Conservation (phyloP, 2,888 invertebrate genomes). For the Ctena decussata region DNA sequence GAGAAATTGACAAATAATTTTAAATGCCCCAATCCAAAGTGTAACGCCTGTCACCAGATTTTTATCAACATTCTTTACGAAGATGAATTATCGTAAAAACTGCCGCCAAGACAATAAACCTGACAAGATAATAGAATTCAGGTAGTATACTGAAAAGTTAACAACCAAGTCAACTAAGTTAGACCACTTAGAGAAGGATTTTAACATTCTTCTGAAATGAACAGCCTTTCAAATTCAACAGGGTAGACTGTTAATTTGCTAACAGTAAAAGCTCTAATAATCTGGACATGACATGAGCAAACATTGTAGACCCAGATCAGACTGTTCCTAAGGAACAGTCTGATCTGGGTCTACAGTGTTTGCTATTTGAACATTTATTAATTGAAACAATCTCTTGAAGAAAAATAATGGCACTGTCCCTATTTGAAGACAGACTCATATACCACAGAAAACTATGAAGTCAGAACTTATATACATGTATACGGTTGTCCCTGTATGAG, state of each 20-base stretch:
- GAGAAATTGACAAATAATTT: neutral
- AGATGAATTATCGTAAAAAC: slow-evolving; percentile 4
- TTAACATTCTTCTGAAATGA: neutral
- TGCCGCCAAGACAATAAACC: neutral
- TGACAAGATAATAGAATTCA: neutral
- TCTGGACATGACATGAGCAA: too few species aligned
- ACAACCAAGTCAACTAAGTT: neutral
- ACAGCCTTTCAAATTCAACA: neutral
- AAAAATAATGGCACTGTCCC: too few species aligned
- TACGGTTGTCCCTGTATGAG: too few species aligned
- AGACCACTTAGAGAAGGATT: neutral
- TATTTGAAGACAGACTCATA: too few species aligned
- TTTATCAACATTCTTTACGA: neutral
- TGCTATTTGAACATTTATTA: too few species aligned
- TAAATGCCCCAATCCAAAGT: neutral
- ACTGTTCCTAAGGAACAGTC: too few species aligned
- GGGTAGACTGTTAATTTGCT: neutral
- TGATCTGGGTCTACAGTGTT: too few species aligned
- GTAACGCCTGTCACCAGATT: slow-evolving; percentile 11
- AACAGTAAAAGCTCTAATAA: neutral
- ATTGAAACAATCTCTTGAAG: too few species aligned
- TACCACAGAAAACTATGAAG: too few species aligned
- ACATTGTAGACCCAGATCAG: too few species aligned
- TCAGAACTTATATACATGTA: too few species aligned
- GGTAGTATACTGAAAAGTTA: neutral